Evolutionary conservation across 2,113 vertebrate species (phyloP).

Genomic region (Stigmatopora nigra): DNA sequence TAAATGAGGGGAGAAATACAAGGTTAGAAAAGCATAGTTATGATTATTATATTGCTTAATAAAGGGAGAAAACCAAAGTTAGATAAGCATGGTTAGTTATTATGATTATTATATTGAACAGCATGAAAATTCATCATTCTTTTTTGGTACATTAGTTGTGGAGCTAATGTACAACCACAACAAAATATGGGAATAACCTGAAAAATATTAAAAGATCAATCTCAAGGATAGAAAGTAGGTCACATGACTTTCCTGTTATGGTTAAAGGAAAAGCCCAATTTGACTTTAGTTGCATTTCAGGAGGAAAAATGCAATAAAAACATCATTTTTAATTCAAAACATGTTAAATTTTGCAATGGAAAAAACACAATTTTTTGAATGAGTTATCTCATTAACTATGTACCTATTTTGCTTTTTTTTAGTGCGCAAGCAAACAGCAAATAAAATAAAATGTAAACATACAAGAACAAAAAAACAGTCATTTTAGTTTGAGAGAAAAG

Average conservation of each 20-base stretch:
- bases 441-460: slow-evolving; percentile 3
- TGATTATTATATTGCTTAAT: background rate
- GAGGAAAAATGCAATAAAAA: slow-evolving; percentile 20
- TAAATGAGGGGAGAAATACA: no score
- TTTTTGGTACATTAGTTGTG: slow-evolving; percentile 16
- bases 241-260: no score
- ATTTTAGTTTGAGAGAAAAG: slow-evolving; percentile 21
- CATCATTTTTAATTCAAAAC: slow-evolving; percentile 46
- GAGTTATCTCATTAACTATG: slow-evolving; percentile 58
- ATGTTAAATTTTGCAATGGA: no score
- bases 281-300: background rate
- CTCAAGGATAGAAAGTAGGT: no score
- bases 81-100: background rate
- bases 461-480: slow-evolving; percentile 43
- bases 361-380: slow-evolving; percentile 25
- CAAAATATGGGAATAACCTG: no score
- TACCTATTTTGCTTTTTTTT: slow-evolving; percentile 15
- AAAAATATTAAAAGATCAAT: no score
- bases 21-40: no score
- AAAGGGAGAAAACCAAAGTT: no score
- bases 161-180: no score
- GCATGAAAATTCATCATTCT: slow-evolving; percentile 25
- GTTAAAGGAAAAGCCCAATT: no score
- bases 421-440: slow-evolving; percentile 9
- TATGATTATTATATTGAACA: background rate